phyloP scores from a whole-genome alignment of 2,797 vertebrate genomes.

The Valencia hispanica region DNA sequence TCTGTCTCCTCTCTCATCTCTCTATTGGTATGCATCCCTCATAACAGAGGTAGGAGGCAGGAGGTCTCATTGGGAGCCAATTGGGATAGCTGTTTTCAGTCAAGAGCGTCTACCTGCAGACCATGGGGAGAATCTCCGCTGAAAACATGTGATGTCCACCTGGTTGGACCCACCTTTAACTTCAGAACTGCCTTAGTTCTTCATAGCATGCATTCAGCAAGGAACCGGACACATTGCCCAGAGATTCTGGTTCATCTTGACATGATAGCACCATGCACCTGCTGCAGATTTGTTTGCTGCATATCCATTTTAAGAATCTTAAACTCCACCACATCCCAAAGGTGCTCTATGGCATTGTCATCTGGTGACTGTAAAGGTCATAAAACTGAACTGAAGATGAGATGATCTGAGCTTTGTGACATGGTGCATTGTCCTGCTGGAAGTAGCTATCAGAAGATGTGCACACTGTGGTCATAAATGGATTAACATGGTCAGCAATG shows the following conservation, averaged over 20 bases:
- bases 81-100: slow-evolving; percentile 21
- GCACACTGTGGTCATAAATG: too few relatives aligned
- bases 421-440: too few relatives aligned
- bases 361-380: too few relatives aligned
- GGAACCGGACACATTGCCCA: not conserved
- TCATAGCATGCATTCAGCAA: not conserved
- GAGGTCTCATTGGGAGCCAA: slow-evolving; percentile 78
- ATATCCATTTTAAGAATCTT: too few relatives aligned
- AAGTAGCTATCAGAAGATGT: too few relatives aligned
- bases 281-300: not conserved
- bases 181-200: not conserved
- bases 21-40: slow-evolving; percentile 77
- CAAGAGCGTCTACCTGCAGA: not conserved
- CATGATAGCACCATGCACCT: not conserved
- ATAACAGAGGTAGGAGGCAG: slow-evolving; percentile 73
- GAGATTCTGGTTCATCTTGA: not conserved
- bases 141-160: not conserved
- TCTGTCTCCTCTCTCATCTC: slow-evolving; percentile 69
- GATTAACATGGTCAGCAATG: too few relatives aligned
- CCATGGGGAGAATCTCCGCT: not conserved
- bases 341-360: too few relatives aligned
- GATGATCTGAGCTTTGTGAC: too few relatives aligned
- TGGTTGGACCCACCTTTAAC: not conserved
- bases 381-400: too few relatives aligned
- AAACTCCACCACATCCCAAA: too few relatives aligned